phyloP scores from a whole-genome alignment of 2,888 invertebrate genomes.

The Phorcus lineatus region DNA sequence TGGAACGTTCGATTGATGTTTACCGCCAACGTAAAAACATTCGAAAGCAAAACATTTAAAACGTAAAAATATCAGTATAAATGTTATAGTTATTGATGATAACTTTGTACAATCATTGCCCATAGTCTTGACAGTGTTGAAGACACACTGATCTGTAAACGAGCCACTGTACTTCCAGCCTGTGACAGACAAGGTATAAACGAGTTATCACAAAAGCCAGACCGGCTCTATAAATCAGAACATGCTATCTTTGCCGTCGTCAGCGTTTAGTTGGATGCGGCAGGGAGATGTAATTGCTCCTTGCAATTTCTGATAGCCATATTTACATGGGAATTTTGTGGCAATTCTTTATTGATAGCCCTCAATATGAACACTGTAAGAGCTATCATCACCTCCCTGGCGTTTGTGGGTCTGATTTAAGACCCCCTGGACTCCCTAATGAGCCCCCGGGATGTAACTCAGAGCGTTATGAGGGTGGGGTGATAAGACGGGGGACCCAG shows the following conservation, averaged over 20 bases:
- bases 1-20: no score
- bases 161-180: no score
- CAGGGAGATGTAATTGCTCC: constrained; percentile 9
- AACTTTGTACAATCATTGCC: no score
- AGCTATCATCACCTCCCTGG: background rate
- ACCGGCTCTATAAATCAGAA: background rate
- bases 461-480: background rate
- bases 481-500: background rate
- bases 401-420: constrained; percentile 13
- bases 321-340: constrained; percentile 12
- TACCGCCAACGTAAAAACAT: no score
- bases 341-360: constrained; percentile 12
- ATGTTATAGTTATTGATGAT: no score
- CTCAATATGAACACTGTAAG: background rate
- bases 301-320: constrained; percentile 1
- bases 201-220: background rate
- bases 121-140: no score
- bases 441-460: background rate
- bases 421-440: background rate
- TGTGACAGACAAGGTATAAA: background rate
- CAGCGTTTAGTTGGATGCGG: constrained; percentile 1
- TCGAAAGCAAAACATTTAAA: no score
- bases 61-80: no score
- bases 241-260: background rate
- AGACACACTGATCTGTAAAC: no score